Evolutionary conservation across 1,140 invertebrate genomes (phyloP), one percentile per base, ranked within the genome.

Genomic region (Lucilia sericata): DNA sequence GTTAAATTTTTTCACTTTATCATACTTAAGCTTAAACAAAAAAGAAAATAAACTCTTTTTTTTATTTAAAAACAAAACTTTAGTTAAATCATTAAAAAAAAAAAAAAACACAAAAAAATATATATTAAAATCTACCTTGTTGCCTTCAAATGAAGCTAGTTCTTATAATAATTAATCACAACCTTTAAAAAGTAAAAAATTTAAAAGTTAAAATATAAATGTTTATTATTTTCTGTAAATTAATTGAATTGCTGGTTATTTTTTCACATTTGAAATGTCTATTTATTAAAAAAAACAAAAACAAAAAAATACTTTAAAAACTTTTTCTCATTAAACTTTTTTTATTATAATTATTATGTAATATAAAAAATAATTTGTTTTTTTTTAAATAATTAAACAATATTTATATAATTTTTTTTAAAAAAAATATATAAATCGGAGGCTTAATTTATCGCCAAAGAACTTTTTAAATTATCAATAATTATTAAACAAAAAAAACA

Each of bases 381-480:
- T 82, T 82, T 82, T 83, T 82, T 55, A 82, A 60, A 19, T 49
- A 82, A n/a, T 70, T 19, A 76, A 65, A 21, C 36, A 70, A 83
- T 85, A 60, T 85, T 65, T 42, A 78, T 80, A 82, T 84, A 76
- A 82, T 82, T 82, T 65, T 82, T 74, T 82, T 65, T n/a, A n/a
- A 30, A 49, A 74, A 74, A 75, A n/a, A 74, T 65, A 78, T 83
- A 49, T 83, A 83, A 83, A 90, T 90, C 89, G 89, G 89, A 90
- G 89, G 89, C 89, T 90, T 90, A 90, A 90, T 90, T 88, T 89
- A 90, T 88, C 89, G 89, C 89, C 89, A 90, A 90, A 90, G 89
- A 85, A 85, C 74, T 84, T 80, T 51, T 49, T 80, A 85, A 83
- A 84, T 81, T 80, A 80, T 49, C 76, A 84, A 83, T 83, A 85